Evolutionary conservation across 1,140 invertebrate species (phyloP), one percentile per base, ranked within the genome.

Genomic region (Atta texana): DNA sequence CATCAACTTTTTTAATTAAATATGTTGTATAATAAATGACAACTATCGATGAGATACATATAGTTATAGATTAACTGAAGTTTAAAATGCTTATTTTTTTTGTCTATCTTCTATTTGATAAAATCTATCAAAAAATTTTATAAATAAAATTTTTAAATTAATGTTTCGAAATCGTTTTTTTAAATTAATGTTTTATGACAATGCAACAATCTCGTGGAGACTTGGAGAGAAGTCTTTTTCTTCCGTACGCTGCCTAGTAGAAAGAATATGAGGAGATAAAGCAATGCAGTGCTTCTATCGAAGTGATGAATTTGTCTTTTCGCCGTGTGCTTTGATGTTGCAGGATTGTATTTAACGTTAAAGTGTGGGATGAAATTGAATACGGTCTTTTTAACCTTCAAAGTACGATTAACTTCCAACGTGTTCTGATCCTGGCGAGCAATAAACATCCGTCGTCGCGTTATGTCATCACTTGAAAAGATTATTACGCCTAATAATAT

Each of bases 401-500:
- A 61, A 44, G 18, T 21, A n/a, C 10, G 44, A 2, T 51, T 64
- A 51, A 63, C n/a, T 76, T 59, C 7, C 18, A n/a, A 66, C 0
- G 14, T 2, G 6, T 6, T 51, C 14, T 16, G 21, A 63, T 61
- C 16, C 34, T 44, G 68, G 39, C 5, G 49, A 10, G 24, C 31
- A 59, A 24, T 24, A 10, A 64, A 34, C 59, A 24, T 53, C 34
- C 21, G 18, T 28, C 76, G 44, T 14, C 28, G 16, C 14, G 51
- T 69, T 69, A 39, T 55, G 51, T 24, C n/a, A 8, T 55, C 21
- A 10, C 66, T 21, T 28, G 16, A 77, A 55, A 69, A 51, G 49
- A 69, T 44, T 44, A 80, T 69, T 55, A 39, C 28, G 16, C 14
- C 77, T 44, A 21, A 18, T 61, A 84, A 75, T 39, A 61, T 57